Evolutionary conservation across 1,140 invertebrate species (phyloP).

Genomic region (Lanistes nyassanus): DNA sequence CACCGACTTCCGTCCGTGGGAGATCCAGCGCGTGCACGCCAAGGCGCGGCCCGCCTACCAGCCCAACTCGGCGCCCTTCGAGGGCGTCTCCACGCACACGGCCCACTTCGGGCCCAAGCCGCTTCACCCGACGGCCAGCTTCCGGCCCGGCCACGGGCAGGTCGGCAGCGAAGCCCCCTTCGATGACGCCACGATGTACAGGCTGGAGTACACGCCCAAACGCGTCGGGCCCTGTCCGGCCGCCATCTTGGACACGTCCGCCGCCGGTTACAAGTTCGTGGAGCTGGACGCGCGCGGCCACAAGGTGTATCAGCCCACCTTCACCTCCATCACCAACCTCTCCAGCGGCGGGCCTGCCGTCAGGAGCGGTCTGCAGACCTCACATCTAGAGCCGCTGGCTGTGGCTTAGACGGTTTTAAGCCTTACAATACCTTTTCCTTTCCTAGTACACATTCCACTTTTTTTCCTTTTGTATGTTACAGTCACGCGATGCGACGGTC

Average conservation of each 20-base stretch:
- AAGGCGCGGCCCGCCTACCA: conserved; percentile 54
- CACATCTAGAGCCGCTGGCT: conserved; percentile 2
- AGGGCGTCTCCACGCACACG: conserved; percentile 63
- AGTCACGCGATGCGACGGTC: no score
- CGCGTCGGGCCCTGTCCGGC: conserved; percentile 58
- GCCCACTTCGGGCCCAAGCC: conserved; percentile 59
- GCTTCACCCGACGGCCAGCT: conserved; percentile 40
- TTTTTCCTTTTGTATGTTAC: no score
- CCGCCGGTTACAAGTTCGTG: conserved; percentile 42
- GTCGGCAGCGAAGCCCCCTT: conserved; percentile 54
- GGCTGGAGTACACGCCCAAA: conserved; percentile 63
- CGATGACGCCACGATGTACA: conserved; percentile 64
- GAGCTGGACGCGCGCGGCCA: conserved; percentile 53
- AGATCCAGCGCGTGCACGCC: conserved; percentile 44
- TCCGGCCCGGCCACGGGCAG: conserved; percentile 53
- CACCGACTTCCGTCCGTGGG: conserved; percentile 63
- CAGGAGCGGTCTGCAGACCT: neutral
- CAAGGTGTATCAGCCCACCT: conserved; percentile 51
- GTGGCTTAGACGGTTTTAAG: neutral
- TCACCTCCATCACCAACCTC: conserved; percentile 29
- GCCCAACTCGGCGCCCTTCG: conserved; percentile 62
- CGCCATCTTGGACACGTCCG: conserved; percentile 47
- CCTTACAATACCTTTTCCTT: no score
- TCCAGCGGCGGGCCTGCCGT: neutral
- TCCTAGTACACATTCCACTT: no score